These are phyloP conservation scores for Dolichallabes microphthalmus DNA, from an alignment of 2,113 vertebrate genomes.

Conservation along the genomic window DNA sequence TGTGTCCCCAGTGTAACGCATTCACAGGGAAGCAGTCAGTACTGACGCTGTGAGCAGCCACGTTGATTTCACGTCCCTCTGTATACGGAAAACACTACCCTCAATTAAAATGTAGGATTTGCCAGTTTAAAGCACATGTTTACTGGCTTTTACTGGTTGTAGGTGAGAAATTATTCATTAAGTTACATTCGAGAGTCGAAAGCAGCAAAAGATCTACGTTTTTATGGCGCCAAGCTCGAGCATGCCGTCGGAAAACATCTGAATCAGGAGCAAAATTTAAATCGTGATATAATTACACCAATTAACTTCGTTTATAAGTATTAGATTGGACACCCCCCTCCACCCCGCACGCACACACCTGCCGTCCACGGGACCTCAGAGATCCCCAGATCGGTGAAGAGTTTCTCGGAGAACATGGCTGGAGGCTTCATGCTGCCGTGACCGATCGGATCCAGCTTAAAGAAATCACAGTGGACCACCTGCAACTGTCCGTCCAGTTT, in stretches of 20 bases:
- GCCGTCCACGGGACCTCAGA: slow-evolving; percentile 77
- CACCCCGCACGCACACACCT: slow-evolving; percentile 50
- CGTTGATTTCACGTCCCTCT: no score
- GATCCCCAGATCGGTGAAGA: slow-evolving; percentile 83
- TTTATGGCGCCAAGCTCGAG: neutral
- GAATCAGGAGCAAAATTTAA: neutral
- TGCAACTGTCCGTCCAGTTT: slow-evolving; percentile 75
- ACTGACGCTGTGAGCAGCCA: no score
- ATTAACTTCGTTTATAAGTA: neutral
- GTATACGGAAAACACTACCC: no score
- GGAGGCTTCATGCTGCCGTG: slow-evolving; percentile 68
- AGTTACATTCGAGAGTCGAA: neutral
- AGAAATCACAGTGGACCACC: slow-evolving; percentile 86
- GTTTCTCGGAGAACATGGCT: slow-evolving; percentile 70
- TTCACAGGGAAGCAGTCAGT: no score
- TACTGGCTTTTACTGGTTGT: neutral
- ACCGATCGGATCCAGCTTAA: slow-evolving; percentile 79
- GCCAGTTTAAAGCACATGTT: neutral
- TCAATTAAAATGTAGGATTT: neutral
- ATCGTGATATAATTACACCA: neutral
- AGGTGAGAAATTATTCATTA: neutral
- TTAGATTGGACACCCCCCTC: no score
- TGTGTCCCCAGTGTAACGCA: neutral
- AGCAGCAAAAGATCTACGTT: neutral
- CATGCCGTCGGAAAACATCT: no score